phyloP scores from a whole-genome alignment of 1,140 invertebrate genomes.

The Bombus haemorrhoidalis region DNA sequence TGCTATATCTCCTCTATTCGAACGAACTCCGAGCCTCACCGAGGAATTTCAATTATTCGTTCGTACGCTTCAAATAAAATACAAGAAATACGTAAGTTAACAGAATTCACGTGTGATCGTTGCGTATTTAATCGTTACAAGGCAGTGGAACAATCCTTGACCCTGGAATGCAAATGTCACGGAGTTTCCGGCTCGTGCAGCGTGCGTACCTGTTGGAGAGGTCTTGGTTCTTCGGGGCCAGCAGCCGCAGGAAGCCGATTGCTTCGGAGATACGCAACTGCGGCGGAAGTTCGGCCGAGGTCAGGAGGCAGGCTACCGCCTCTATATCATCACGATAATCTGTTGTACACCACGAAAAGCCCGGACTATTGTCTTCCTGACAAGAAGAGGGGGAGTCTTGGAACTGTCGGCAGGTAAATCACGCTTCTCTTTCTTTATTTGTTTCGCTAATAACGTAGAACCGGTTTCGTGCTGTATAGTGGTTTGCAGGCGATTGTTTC shows the following conservation, averaged over 20 bases:
- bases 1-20: no score
- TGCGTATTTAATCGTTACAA: constrained; percentile 51
- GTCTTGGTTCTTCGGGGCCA: constrained; percentile 82
- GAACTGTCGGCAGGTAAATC: constrained; percentile 85
- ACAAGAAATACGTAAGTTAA: no score
- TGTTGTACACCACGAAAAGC: constrained; percentile 87
- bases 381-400: constrained; percentile 85
- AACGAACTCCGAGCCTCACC: no score
- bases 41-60: no score
- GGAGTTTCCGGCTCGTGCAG: constrained; percentile 87
- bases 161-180: constrained; percentile 87
- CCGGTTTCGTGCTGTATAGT: neutral
- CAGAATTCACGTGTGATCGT: no score
- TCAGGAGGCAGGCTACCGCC: constrained; percentile 78
- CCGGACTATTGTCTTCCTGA: constrained; percentile 87
- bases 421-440: neutral
- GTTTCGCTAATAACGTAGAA: neutral
- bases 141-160: constrained; percentile 83
- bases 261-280: constrained; percentile 78
- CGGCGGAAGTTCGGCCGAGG: constrained; percentile 79
- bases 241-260: constrained; percentile 79
- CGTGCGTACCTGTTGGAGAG: constrained; percentile 87
- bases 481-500: constrained; percentile 5
- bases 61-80: no score
- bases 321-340: constrained; percentile 82